phyloP scores from a whole-genome alignment of 2,888 invertebrate species.

The Beris chalybata region DNA sequence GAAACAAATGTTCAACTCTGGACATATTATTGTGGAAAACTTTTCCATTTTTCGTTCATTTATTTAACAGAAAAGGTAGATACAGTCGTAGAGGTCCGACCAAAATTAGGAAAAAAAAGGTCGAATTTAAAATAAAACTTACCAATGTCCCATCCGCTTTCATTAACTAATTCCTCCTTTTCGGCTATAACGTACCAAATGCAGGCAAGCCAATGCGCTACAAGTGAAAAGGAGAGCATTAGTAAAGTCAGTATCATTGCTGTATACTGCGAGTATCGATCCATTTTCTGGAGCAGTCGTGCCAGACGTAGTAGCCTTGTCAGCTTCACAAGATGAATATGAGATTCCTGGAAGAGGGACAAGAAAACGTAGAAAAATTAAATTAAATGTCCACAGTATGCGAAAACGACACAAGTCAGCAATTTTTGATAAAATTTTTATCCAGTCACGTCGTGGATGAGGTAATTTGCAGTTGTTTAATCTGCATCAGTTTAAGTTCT shows the following conservation, averaged over 20 bases:
- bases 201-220: constrained; percentile 96
- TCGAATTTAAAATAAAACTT: constrained; percentile 49
- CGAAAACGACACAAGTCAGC: background rate
- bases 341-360: constrained; percentile 64
- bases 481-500: too few species aligned
- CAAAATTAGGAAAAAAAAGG: constrained; percentile 8
- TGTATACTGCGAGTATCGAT: constrained; percentile 94
- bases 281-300: constrained; percentile 91
- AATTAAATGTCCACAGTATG: background rate
- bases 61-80: too few species aligned
- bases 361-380: constrained; percentile 5
- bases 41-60: too few species aligned
- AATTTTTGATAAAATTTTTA: too few species aligned
- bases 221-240: constrained; percentile 91
- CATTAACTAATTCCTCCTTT: constrained; percentile 73
- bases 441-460: too few species aligned
- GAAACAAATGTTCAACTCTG: background rate
- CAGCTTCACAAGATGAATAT: constrained; percentile 90
- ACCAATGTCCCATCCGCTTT: constrained; percentile 81
- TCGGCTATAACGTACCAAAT: constrained; percentile 96
- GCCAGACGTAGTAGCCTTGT: constrained; percentile 87
- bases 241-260: constrained; percentile 90
- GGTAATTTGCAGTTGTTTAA: too few species aligned
- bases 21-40: constrained; percentile 5
- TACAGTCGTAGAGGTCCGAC: too few species aligned